These are phyloP conservation scores for Sebastes baramenuke DNA, from an alignment of 2,797 vertebrate genomes.

Conservation along the genomic window DNA sequence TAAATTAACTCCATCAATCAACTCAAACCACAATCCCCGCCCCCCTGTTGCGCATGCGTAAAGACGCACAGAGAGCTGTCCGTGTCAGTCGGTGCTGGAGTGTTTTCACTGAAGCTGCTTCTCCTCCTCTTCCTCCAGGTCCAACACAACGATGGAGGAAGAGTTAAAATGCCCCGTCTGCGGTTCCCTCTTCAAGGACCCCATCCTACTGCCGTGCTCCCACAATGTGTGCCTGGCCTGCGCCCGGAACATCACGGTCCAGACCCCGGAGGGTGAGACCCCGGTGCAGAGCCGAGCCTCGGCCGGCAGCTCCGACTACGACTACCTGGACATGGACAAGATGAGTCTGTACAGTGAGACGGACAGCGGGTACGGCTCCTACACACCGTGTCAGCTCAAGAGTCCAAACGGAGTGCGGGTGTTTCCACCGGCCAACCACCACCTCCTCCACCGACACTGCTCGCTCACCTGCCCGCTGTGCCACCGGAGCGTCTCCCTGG, in stretches of 20 bases:
- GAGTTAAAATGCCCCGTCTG: conserved; percentile 98
- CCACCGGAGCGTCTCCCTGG: conserved; percentile 94
- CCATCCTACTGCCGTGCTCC: conserved; percentile 94
- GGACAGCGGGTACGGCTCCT: conserved; percentile 97
- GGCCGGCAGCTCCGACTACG: conserved; percentile 83
- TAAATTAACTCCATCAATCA: conserved; percentile 45
- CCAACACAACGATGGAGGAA: conserved; percentile 88
- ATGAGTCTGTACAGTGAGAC: conserved; percentile 97
- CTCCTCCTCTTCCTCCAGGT: not conserved
- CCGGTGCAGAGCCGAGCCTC: conserved; percentile 85
- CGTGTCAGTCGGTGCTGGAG: conserved; percentile 76
- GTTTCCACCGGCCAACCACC: conserved; percentile 83
- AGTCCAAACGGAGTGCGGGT: conserved; percentile 94
- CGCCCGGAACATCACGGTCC: conserved; percentile 93
- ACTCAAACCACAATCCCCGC: conserved; percentile 29
- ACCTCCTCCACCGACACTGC: conserved; percentile 81
- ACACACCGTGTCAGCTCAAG: conserved; percentile 92
- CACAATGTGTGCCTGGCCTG: conserved; percentile 96
- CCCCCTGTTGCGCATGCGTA: conserved; percentile 69
- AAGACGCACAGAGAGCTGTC: conserved; percentile 75
- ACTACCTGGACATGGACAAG: conserved; percentile 93
- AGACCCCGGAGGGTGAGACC: conserved; percentile 92
- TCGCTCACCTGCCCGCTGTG: conserved; percentile 97
- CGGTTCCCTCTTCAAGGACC: conserved; percentile 93
- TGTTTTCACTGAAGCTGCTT: conserved; percentile 56